Percentiles rank a stretch among this genome's conserved stretches.
Evolutionary conservation across 2,888 invertebrate genomes (phyloP).

Genomic region (Meteorus colon): DNA sequence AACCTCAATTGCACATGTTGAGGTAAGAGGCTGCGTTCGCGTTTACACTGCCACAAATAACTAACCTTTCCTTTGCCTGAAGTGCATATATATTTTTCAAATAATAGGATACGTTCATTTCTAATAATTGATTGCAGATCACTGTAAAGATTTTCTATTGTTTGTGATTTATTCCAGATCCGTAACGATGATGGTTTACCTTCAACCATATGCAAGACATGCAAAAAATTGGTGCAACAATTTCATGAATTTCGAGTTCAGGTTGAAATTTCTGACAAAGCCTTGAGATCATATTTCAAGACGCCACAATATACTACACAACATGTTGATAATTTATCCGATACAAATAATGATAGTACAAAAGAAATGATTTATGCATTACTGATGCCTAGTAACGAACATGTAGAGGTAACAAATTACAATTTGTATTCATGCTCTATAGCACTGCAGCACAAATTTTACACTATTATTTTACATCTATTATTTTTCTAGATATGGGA

Average conservation of each 20-base stretch:
- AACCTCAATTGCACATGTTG: constrained; percentile 60
- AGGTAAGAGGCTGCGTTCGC: constrained; percentile 57
- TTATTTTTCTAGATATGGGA: constrained; percentile 9
- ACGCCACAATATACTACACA: background rate
- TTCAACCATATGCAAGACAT: constrained; percentile 56
- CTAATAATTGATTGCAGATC: background rate
- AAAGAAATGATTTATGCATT: constrained; percentile 27
- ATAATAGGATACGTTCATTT: constrained; percentile 41
- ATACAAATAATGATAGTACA: background rate
- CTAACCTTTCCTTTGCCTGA: background rate
- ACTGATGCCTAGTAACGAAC: constrained; percentile 1
- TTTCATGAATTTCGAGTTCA: constrained; percentile 61
- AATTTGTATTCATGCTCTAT: background rate
- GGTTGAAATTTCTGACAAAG: constrained; percentile 60
- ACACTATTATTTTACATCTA: background rate
- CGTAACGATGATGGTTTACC: constrained; percentile 60
- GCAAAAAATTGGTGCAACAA: constrained; percentile 58
- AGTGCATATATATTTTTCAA: background rate
- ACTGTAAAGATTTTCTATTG: background rate
- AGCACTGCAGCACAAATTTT: background rate
- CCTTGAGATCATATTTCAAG: constrained; percentile 56
- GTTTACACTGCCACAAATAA: constrained; percentile 44
- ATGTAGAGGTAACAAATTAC: constrained; percentile 13
- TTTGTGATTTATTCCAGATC: constrained; percentile 52
- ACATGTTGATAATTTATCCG: constrained; percentile 19